Evolutionary conservation across 2,888 invertebrate species (phyloP), one percentile per base, ranked within the genome.

Genomic region (Drosophila basisetae): DNA sequence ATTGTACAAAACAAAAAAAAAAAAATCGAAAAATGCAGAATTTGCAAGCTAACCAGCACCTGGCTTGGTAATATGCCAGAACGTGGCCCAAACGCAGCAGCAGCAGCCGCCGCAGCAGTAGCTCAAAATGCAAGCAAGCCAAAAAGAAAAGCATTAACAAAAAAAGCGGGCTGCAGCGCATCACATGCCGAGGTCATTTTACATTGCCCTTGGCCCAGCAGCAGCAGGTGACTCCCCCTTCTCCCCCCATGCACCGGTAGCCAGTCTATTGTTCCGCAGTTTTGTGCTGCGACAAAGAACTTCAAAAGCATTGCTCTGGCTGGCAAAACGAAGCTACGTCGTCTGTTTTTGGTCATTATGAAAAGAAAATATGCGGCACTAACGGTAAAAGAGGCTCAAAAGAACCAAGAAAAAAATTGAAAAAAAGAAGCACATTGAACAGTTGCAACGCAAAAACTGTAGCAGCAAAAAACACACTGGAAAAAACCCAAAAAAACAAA

Each of bases 291-390:
- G 70, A 68, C 70, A 73, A 72, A 83, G 75, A 82, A 89, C 88
- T 82, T 87, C 87, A 87, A 87, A 87, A 82, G 87, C 88, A 84
- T 89, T 89, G 73, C 80, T 58, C n/a, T 16, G 66, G 58, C 67
- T 67, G 78, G 80, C 71, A 59, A 16, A 61, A 39, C 56, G 59
- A 58, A 47, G 47, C 16, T 39, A 37, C 70, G 60, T 80, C 71
- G 77, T 82, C 75, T 78, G 79, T 80, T 85, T 89, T 87, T 84
- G 88, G 89, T 87, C 85, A 89, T 87, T 87, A 89, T 85, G 87
- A 85, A 82, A 80, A 72, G 82, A 80, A 85, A 79, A 82, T 79
- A 82, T 79, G 82, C 80, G 67, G 65, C 76, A 84, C 47, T 47
- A 58, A 61, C 59, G 41, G 52, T 63, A 33, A 50, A 55, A 60